phyloP scores from a whole-genome alignment of 2,113 vertebrate species.

The Orycteropus afer region DNA sequence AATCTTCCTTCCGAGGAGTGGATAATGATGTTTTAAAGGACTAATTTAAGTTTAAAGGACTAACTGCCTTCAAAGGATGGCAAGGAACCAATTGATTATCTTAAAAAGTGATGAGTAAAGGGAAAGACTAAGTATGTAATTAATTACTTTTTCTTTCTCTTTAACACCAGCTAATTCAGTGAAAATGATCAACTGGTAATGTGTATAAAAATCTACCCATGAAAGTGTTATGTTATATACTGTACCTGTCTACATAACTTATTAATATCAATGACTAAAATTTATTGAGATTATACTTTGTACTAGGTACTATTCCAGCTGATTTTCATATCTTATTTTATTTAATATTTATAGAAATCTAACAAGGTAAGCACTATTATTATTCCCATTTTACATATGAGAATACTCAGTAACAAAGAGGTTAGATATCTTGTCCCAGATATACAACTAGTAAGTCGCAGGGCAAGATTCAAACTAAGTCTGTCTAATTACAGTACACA shows the following conservation, averaged over 20 bases:
- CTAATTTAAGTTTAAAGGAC: neutral
- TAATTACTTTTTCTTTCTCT: neutral
- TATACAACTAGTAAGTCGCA: neutral
- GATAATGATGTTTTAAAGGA: neutral
- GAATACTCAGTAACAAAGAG: neutral
- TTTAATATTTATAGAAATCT: neutral
- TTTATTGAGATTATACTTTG: neutral
- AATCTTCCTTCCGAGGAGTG: too few species aligned
- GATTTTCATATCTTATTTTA: neutral
- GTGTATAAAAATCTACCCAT: neutral
- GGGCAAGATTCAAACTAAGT: neutral
- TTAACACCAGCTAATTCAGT: neutral
- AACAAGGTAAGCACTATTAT: neutral
- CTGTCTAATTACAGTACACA: neutral
- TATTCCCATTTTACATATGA: neutral
- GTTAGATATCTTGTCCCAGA: neutral
- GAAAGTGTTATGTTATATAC: neutral
- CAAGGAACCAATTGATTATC: neutral
- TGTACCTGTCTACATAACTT: neutral
- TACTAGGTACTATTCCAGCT: neutral
- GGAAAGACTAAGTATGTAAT: neutral
- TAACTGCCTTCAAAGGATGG: neutral
- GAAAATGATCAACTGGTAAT: neutral
- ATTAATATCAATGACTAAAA: neutral
- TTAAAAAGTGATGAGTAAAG: neutral